Percentiles rank a stretch among this genome's conserved stretches.
phyloP scores from a whole-genome alignment of 1,140 invertebrate species.

The Drosophila pruinosa region DNA sequence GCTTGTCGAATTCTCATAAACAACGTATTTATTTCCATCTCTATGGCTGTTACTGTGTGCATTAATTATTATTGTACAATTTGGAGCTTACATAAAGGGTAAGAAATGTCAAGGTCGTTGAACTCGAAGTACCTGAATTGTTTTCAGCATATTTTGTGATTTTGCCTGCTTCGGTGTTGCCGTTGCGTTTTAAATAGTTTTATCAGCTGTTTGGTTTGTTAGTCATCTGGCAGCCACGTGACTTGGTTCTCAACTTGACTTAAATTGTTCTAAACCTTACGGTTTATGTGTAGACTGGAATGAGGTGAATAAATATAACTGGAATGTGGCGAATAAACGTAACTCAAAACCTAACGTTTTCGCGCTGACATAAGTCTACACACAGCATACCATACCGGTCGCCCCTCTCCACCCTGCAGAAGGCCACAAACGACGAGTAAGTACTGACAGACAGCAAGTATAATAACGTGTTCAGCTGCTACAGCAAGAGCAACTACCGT shows the following conservation, averaged over 20 bases:
- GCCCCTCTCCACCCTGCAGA: neutral
- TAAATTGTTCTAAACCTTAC: neutral
- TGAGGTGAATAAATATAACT: neutral
- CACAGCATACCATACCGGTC: too few relatives aligned
- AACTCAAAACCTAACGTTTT: slow-evolving; percentile 20
- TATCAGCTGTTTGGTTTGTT: neutral
- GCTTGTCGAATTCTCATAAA: too few relatives aligned
- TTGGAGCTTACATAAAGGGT: too few relatives aligned
- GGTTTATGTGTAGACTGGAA: slow-evolving; percentile 25
- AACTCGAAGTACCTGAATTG: too few relatives aligned
- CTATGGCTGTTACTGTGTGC: too few relatives aligned
- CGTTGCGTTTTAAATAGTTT: neutral
- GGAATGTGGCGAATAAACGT: slow-evolving; percentile 6
- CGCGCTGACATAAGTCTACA: slow-evolving; percentile 4
- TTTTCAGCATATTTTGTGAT: neutral
- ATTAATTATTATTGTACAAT: too few relatives aligned
- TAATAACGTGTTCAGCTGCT: slow-evolving; percentile 4
- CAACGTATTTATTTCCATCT: too few relatives aligned
- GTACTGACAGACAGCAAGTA: slow-evolving; percentile 4
- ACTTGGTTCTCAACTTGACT: slow-evolving; percentile 5
- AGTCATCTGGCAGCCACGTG: neutral
- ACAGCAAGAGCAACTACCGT: neutral
- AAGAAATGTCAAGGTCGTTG: too few relatives aligned
- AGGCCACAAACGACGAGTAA: neutral
- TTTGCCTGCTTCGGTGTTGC: neutral